A percentile compares a stretch with the other conserved stretches of the same genome.
Conservation (phyloP, 2,888 invertebrate species). For the Notodonta dromedarius region DNA sequence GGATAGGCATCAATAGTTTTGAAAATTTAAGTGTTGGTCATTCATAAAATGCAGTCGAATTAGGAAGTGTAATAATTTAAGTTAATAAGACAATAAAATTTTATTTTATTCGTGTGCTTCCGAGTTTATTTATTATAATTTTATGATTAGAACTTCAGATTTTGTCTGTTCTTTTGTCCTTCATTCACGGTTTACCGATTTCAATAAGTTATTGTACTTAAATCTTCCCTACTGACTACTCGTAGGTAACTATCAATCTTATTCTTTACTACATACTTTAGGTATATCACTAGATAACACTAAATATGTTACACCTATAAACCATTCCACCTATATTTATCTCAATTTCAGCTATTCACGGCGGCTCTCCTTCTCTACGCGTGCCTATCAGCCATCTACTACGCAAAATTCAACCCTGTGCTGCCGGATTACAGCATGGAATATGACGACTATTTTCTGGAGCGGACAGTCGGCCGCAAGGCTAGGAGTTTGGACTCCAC, state of each 20-base stretch:
- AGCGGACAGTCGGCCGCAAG: slow-evolving; percentile 85
- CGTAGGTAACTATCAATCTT: too few species aligned
- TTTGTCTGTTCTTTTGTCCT: slow-evolving; percentile 6
- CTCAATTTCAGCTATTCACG: slow-evolving; percentile 88
- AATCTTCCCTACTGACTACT: too few species aligned
- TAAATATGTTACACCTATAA: background rate
- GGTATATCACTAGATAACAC: too few species aligned
- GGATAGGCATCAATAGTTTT: slow-evolving; percentile 13
- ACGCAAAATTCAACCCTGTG: slow-evolving; percentile 93
- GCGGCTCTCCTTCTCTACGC: slow-evolving; percentile 92
- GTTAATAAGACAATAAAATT: too few species aligned
- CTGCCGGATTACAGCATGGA: slow-evolving; percentile 90
- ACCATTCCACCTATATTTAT: slow-evolving; percentile 19
- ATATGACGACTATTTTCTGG: slow-evolving; percentile 89
- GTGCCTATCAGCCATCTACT: slow-evolving; percentile 93
- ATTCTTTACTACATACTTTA: too few species aligned
- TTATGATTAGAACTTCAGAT: slow-evolving; percentile 11
- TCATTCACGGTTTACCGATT: slow-evolving; percentile 9
- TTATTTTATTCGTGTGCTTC: background rate
- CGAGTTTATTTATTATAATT: background rate
- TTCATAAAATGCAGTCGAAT: background rate
- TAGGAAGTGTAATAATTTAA: background rate
- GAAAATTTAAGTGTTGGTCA: background rate
- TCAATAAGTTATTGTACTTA: background rate
- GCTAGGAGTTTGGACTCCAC: slow-evolving; percentile 67